These are phyloP conservation scores for Paralichthys olivaceus DNA, from an alignment of 2,113 vertebrate species.

Conservation along the genomic window DNA sequence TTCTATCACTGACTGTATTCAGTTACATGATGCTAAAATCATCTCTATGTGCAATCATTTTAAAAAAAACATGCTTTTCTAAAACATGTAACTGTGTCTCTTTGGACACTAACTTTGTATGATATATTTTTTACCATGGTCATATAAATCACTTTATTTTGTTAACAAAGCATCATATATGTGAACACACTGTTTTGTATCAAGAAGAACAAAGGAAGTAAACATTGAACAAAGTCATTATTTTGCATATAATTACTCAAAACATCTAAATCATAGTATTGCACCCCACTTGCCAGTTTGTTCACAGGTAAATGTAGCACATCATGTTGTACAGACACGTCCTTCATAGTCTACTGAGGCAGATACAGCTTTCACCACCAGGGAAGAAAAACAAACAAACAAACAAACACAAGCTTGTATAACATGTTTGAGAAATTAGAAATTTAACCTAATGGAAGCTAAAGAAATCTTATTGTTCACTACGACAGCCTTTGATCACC, in stretches of 20 bases:
- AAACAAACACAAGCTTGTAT: slow-evolving; percentile 5
- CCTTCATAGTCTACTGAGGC: slow-evolving; percentile 66
- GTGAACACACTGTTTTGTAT: slow-evolving; percentile 59
- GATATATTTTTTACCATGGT: slow-evolving; percentile 41
- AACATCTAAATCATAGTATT: slow-evolving; percentile 13
- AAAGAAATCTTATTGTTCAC: slow-evolving; percentile 35
- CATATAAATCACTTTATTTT: slow-evolving; percentile 69
- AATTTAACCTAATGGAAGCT: slow-evolving; percentile 25
- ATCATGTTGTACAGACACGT: slow-evolving; percentile 40
- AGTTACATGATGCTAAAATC: slow-evolving; percentile 18
- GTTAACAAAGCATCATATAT: slow-evolving; percentile 61
- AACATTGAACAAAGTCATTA: slow-evolving; percentile 47
- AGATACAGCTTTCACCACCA: slow-evolving; percentile 50
- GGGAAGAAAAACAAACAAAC: slow-evolving; percentile 15
- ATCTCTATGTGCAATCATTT: slow-evolving; percentile 49
- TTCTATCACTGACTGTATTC: background rate
- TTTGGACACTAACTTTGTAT: slow-evolving; percentile 30
- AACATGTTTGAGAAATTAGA: slow-evolving; percentile 27
- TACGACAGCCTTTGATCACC: slow-evolving; percentile 21
- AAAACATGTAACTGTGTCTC: slow-evolving; percentile 15
- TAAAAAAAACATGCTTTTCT: slow-evolving; percentile 25
- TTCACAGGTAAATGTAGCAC: slow-evolving; percentile 22
- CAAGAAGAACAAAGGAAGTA: slow-evolving; percentile 42
- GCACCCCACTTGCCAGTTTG: slow-evolving; percentile 42
- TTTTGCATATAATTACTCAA: slow-evolving; percentile 7